Conservation (phyloP, 2,888 invertebrate species). For the Drosophila recens region DNA sequence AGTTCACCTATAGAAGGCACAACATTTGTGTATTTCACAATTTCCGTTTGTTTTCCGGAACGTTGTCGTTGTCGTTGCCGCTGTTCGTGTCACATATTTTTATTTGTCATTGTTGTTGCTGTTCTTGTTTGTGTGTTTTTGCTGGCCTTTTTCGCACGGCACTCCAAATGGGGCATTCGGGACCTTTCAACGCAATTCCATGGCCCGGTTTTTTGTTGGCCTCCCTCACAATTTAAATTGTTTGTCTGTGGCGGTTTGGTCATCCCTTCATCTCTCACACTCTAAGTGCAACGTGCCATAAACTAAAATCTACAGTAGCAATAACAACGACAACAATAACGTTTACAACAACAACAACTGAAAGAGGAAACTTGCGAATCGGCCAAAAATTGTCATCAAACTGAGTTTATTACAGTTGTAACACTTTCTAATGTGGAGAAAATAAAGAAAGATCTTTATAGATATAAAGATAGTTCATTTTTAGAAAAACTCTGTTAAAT, state of each 20-base stretch:
- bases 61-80: conserved; percentile 63
- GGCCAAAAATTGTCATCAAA: conserved; percentile 55
- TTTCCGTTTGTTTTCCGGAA: conserved; percentile 78
- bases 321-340: conserved; percentile 18
- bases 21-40: conserved; percentile 80
- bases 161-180: conserved; percentile 73
- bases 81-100: conserved; percentile 29
- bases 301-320: conserved; percentile 48
- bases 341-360: conserved; percentile 13
- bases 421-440: conserved; percentile 22
- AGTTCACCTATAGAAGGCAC: conserved; percentile 67
- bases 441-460: neutral
- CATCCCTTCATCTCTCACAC: conserved; percentile 38
- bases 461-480: too few species aligned
- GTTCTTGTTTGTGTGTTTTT: conserved; percentile 24
- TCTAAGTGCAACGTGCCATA: conserved; percentile 64
- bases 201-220: conserved; percentile 36
- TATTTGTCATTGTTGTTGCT: conserved; percentile 16
- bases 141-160: conserved; percentile 68
- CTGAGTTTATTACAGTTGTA: conserved; percentile 35
- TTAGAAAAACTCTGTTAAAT: too few species aligned
- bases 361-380: conserved; percentile 37
- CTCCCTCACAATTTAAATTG: conserved; percentile 72
- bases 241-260: conserved; percentile 66
- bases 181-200: conserved; percentile 77